Evolutionary conservation across 2,113 vertebrate genomes (phyloP).

Genomic region (Dromiciops gliroides): DNA sequence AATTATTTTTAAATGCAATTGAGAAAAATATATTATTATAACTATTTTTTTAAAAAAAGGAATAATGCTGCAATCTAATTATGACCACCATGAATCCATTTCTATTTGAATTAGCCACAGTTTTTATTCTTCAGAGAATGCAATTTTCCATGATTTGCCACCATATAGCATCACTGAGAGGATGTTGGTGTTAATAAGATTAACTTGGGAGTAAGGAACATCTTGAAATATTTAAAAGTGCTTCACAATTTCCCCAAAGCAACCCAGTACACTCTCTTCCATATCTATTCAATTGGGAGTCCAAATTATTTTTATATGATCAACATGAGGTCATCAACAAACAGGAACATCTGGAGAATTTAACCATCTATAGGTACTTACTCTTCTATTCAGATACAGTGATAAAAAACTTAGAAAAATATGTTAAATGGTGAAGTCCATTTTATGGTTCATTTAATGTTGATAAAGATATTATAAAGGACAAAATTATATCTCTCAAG

Average conservation of each 20-base stretch:
- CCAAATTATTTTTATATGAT: neutral
- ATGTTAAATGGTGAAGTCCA: neutral
- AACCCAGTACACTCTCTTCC: neutral
- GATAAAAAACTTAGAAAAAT: neutral
- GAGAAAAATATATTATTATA: neutral
- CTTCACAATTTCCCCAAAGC: neutral
- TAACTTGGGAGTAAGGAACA: neutral
- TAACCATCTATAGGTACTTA: neutral
- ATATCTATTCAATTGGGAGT: neutral
- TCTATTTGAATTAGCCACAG: neutral
- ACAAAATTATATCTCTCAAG: neutral
- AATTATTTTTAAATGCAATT: neutral
- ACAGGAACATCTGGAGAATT: neutral
- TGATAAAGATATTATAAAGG: neutral
- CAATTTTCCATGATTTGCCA: neutral
- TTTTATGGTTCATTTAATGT: neutral
- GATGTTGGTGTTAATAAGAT: neutral
- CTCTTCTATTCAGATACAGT: neutral
- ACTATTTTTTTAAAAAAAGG: neutral
- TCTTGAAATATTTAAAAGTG: neutral
- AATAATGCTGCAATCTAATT: neutral
- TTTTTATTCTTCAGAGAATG: neutral
- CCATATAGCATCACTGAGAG: neutral
- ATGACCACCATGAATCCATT: neutral
- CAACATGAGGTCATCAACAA: neutral